phyloP scores from a whole-genome alignment of 35 echinoderm and acorn worm species.

The Lytechinus pictus region DNA sequence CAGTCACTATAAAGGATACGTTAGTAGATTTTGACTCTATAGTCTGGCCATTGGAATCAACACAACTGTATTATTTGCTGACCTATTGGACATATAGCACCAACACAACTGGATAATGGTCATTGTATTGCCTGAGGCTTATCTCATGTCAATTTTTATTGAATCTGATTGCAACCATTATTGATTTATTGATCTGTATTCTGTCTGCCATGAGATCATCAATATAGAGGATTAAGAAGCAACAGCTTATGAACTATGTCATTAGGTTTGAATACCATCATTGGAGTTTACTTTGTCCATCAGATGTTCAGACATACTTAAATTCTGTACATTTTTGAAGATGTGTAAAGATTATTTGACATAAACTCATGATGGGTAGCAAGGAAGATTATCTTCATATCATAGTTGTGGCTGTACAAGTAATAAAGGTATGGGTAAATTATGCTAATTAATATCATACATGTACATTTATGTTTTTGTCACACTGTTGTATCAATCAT shows the following conservation, averaged over 20 bases:
- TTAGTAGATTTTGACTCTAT: background rate
- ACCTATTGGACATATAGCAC: background rate
- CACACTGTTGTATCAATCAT: too few relatives aligned
- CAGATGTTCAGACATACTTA: background rate
- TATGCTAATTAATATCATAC: too few relatives aligned
- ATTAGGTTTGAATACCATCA: background rate
- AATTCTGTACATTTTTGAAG: background rate
- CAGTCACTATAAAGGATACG: background rate
- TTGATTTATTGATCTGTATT: slow-evolving; percentile 20
- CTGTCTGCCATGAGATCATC: background rate
- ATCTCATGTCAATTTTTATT: background rate
- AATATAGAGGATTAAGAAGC: background rate
- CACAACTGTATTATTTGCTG: background rate
- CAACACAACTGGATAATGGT: background rate
- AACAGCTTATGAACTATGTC: background rate
- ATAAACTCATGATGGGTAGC: background rate
- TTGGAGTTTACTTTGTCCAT: background rate
- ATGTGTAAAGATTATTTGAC: background rate
- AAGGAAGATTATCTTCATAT: slow-evolving; percentile 50
- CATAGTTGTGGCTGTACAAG: slow-evolving; percentile 36
- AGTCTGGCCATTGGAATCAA: background rate
- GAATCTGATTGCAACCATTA: slow-evolving; percentile 3
- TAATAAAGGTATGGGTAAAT: slow-evolving; percentile 11
- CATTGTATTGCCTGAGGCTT: background rate
- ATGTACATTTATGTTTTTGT: too few relatives aligned